Conservation (phyloP, 2,113 vertebrate genomes). For the Eublepharis macularius region DNA sequence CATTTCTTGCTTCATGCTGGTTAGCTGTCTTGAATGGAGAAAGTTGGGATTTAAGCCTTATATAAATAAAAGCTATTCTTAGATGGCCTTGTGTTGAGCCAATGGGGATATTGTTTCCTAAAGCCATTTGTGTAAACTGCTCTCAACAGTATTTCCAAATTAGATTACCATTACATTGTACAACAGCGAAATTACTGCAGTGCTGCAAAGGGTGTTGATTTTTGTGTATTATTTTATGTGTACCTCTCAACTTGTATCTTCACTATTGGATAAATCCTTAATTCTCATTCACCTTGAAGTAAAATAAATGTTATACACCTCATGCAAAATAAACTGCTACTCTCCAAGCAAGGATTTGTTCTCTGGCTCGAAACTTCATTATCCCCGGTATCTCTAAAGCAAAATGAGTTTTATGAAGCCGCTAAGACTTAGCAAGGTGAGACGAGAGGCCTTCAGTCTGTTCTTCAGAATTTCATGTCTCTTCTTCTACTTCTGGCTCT, state of each 20-base stretch:
- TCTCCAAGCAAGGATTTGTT: constrained; percentile 29
- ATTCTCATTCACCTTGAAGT: constrained; percentile 31
- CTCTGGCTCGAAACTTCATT: background rate
- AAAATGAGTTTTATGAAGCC: constrained; percentile 13
- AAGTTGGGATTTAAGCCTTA: too few species aligned
- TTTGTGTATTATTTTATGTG: background rate
- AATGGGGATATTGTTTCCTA: background rate
- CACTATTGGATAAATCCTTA: constrained; percentile 24
- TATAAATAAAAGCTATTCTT: background rate
- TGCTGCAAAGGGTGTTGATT: background rate
- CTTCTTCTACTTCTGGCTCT: background rate
- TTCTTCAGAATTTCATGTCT: background rate
- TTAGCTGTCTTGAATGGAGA: too few species aligned
- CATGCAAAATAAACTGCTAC: constrained; percentile 18
- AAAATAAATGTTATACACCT: constrained; percentile 39
- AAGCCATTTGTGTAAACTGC: too few species aligned
- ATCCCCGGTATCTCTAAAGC: background rate
- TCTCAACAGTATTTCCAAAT: too few species aligned
- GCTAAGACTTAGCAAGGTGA: background rate
- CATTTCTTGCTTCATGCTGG: too few species aligned
- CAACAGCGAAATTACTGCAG: background rate
- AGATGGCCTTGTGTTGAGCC: background rate
- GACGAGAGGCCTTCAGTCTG: background rate
- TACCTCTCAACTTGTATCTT: background rate
- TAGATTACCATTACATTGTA: background rate